Base-by-base conservation (phyloP, 2,797 vertebrate genomes). In the Nannoperca obscura region DNA sequence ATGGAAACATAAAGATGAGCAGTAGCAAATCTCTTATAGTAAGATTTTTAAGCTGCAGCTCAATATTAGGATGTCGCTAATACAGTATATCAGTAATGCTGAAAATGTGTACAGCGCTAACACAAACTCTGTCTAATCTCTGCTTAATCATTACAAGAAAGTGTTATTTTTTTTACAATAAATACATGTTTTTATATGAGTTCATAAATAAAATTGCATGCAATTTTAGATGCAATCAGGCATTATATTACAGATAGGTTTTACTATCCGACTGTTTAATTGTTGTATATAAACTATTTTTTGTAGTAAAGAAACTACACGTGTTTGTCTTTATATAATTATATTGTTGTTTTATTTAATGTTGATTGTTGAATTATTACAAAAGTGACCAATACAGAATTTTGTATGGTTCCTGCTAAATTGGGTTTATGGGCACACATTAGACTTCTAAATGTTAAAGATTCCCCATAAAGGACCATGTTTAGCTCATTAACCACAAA, bases 221-320 rank as follows among this genome's bases (percentile, higher is more conserved):
- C 7, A 22, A 57, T 84, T 74, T 61, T 61, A 47, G 38, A 73
- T 86, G 68, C 76, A 75, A 73, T 80, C 66, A 61, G 50, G 7
- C 57, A 65, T 87, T 80, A 66, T 67, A 47, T 76, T 74, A 84
- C 67, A 72, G 95, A 95, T 95, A 94, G 95, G 95, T 96, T 96
- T 95, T 95, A 96, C 95, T 95, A 95, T 95, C 95, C 64, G 9
- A 74, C 30, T 86, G 46, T 81, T 77, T 82, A 20, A 24, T 81
- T 0, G 14, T 61, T 74, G 82, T 88, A 88, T 77, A 59, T 87
- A 72, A 75, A 87, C 20, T 61, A 3, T 34, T 32, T 88, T 87
- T 87, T 84, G 14, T 77, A 92, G 89, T 91, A 90, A 91, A 24
- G 24, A 5, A 89, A 82, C 17, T 59, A 24, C 2, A 24, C 15